Evolutionary conservation across 1,140 invertebrate species (phyloP), one percentile per base, ranked within the genome.

Genomic region (Ips nitidus): DNA sequence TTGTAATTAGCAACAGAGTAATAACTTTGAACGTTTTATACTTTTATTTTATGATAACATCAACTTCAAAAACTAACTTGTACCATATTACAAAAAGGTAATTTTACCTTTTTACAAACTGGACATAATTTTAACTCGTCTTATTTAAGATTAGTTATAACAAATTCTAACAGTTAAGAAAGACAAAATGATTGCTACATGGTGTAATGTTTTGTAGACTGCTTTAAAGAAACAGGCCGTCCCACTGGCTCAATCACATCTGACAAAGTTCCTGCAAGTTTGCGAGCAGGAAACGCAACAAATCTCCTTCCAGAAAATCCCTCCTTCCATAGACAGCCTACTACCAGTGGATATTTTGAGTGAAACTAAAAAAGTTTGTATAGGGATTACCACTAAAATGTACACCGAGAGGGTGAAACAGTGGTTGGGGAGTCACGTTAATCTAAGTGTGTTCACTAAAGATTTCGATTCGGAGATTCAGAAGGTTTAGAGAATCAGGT

Each of bases 361-460:
- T n/a, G 71, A 74, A 69, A 75, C 71, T 3, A 69, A 73, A 62
- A 50, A 72, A 4, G 63, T 75, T 8, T 80, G 78, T 65, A 41
- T 75, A 38, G 39, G 47, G 7, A 75, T 78, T 42, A 56, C 77
- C 1, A 70, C 61, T 6, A 72, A 74, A 56, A 74, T 76, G 62
- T 80, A 74, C 50, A 45, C 52, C 2, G 77, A 80, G 42, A 59
- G 77, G 52, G 73, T 81, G 1, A 64, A 70, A 43, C 74, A 80
- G 57, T 81, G 80, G 80, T 61, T 76, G 8, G 66, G 70, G 5
- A 68, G 73, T 43, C 78, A 79, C 62, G 69, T 80, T 1, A 78
- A 64, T 53, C 43, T 61, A 4, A 65, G 65, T 52, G 65, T 75
- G 5, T 75, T 74, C 53, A 69, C 47, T n/a, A 72, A 66, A 52